These are phyloP conservation scores for Rotaria magnacalcarata DNA, from an alignment of 2,888 invertebrate species.

Conservation along the genomic window DNA sequence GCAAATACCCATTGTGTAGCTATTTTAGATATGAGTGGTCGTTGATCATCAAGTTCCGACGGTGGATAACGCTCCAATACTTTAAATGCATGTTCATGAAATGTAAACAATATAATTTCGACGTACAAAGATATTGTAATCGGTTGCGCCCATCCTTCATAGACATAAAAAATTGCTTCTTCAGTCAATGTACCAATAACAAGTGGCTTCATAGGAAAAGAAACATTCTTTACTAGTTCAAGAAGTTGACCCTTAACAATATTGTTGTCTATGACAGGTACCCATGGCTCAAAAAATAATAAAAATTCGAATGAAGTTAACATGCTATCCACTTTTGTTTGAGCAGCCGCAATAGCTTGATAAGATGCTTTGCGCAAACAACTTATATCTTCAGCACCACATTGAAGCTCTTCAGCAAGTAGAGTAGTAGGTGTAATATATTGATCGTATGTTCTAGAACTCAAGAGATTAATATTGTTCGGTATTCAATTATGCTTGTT, in stretches of 20 bases:
- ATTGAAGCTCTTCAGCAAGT: not conserved
- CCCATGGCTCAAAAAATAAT: constrained; percentile 52
- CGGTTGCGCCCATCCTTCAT: constrained; percentile 49
- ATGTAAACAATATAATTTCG: constrained; percentile 49
- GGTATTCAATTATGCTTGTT: not conserved
- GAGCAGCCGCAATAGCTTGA: constrained; percentile 50
- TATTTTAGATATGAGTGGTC: constrained; percentile 47
- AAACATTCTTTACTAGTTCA: constrained; percentile 47
- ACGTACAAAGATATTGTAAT: constrained; percentile 48
- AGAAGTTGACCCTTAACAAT: constrained; percentile 50
- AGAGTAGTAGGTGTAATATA: not conserved
- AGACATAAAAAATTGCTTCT: constrained; percentile 51
- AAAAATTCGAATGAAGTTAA: constrained; percentile 51
- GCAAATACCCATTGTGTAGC: constrained; percentile 51
- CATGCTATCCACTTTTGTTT: constrained; percentile 48
- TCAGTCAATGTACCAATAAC: constrained; percentile 51
- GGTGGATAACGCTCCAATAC: constrained; percentile 50
- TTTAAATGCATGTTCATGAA: constrained; percentile 48
- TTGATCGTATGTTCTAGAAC: not conserved
- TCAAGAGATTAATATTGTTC: not conserved
- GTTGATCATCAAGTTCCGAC: constrained; percentile 47
- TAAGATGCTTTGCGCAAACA: not conserved
- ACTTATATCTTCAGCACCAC: not conserved
- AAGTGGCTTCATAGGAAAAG: constrained; percentile 49
- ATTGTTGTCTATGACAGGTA: constrained; percentile 51